phyloP scores from a whole-genome alignment of 1,140 invertebrate species.

The Zaprionus kolodkinae region DNA sequence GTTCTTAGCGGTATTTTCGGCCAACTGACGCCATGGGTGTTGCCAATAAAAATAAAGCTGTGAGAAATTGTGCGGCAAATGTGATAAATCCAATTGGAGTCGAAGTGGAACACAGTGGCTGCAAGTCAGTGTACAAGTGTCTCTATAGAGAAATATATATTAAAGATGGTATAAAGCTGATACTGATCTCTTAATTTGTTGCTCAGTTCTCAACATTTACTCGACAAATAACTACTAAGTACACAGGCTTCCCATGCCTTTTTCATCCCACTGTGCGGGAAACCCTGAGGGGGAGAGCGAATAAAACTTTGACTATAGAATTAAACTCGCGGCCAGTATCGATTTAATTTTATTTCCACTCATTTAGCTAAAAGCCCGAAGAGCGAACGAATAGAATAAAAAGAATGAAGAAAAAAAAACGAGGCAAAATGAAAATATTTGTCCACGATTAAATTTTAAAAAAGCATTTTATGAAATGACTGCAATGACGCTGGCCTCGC shows the following conservation, averaged over 20 bases:
- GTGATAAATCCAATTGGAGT: conserved; percentile 8
- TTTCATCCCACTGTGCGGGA: conserved; percentile 34
- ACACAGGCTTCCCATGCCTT: neutral
- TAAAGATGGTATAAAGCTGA: neutral
- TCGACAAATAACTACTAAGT: neutral
- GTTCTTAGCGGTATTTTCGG: conserved; percentile 17
- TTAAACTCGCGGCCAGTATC: conserved; percentile 69
- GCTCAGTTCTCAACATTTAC: neutral
- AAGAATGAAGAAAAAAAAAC: conserved; percentile 34
- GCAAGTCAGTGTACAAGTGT: neutral
- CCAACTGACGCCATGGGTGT: conserved; percentile 33
- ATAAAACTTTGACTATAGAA: conserved; percentile 69
- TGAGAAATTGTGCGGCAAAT: conserved; percentile 26
- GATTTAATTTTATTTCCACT: conserved; percentile 84
- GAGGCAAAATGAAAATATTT: conserved; percentile 79
- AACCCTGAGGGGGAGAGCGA: conserved; percentile 16
- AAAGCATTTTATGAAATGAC: conserved; percentile 82
- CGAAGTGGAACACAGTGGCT: neutral
- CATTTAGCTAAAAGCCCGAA: conserved; percentile 80
- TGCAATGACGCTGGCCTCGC: conserved; percentile 79
- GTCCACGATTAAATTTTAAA: conserved; percentile 79
- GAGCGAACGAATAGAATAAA: conserved; percentile 33
- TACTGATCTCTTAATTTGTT: neutral
- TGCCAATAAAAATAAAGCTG: conserved; percentile 36
- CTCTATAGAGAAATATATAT: neutral